A percentile compares a stretch with the other conserved stretches of the same genome.
phyloP scores from a whole-genome alignment of 2,888 invertebrate species.

The Yponomeuta malinellus region DNA sequence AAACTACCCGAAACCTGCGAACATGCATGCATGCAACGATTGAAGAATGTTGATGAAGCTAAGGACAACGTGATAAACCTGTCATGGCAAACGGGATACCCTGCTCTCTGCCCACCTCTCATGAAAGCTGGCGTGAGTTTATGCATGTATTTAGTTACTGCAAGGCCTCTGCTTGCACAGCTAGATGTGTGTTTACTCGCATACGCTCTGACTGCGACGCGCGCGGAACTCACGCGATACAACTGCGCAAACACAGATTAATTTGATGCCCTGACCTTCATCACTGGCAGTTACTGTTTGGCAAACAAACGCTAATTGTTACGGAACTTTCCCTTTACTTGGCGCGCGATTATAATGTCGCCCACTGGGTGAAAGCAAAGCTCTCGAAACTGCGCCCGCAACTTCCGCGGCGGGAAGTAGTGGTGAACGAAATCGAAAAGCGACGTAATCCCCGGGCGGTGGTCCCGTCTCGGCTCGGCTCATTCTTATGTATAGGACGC shows the following conservation, averaged over 20 bases:
- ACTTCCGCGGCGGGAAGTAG: not conserved
- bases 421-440: conserved; percentile 12
- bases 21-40: too few relatives aligned
- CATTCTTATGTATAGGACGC: not conserved
- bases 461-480: conserved; percentile 3
- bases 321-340: conserved; percentile 4
- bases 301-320: conserved; percentile 11
- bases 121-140: too few relatives aligned
- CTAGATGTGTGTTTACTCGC: not conserved
- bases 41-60: not conserved
- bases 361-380: conserved; percentile 6
- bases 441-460: conserved; percentile 12
- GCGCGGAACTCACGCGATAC: conserved; percentile 5
- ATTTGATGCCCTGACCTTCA: conserved; percentile 11
- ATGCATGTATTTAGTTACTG: not conserved
- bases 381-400: not conserved
- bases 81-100: not conserved
- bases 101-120: too few relatives aligned
- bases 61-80: not conserved
- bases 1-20: too few relatives aligned
- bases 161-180: not conserved
- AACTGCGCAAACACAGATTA: not conserved
- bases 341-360: not conserved
- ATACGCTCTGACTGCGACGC: not conserved
- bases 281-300: conserved; percentile 4